Conservation (phyloP, 2,888 invertebrate genomes). For the Himalopsyche tibetana region DNA sequence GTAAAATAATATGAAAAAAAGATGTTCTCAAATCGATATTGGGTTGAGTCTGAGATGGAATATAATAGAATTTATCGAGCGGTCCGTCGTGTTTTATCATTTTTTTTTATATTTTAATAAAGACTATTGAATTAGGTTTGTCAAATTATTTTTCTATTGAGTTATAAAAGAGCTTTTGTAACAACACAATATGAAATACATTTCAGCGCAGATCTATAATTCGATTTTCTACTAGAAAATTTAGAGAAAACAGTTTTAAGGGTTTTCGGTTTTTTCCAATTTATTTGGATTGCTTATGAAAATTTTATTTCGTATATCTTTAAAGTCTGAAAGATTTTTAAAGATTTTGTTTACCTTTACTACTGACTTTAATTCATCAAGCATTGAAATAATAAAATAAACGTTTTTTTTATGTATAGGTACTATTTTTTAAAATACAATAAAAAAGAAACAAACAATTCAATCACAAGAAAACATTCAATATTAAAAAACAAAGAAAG, state of each 20-base stretch:
- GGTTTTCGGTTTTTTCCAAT: too few relatives aligned
- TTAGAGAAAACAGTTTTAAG: background rate
- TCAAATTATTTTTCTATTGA: background rate
- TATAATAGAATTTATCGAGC: background rate
- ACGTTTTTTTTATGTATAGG: too few relatives aligned
- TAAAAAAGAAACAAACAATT: too few relatives aligned
- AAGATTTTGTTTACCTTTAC: too few relatives aligned
- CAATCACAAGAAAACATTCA: too few relatives aligned
- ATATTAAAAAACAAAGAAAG: too few relatives aligned
- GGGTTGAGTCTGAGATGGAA: background rate
- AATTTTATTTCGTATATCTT: too few relatives aligned
- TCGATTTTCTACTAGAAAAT: background rate
- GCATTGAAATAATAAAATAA: too few relatives aligned
- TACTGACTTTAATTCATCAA: too few relatives aligned
- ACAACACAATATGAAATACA: background rate
- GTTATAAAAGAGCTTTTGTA: background rate
- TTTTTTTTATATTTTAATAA: background rate
- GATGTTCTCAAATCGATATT: background rate
- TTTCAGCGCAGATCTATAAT: background rate
- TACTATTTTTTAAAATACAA: too few relatives aligned
- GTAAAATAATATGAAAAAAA: background rate
- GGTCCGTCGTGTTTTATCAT: background rate
- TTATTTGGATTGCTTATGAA: too few relatives aligned
- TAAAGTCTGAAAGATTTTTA: too few relatives aligned
- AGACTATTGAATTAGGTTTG: background rate